These are phyloP conservation scores for Tromatobia lineatoria DNA, from an alignment of 2,888 invertebrate species.

Conservation along the genomic window DNA sequence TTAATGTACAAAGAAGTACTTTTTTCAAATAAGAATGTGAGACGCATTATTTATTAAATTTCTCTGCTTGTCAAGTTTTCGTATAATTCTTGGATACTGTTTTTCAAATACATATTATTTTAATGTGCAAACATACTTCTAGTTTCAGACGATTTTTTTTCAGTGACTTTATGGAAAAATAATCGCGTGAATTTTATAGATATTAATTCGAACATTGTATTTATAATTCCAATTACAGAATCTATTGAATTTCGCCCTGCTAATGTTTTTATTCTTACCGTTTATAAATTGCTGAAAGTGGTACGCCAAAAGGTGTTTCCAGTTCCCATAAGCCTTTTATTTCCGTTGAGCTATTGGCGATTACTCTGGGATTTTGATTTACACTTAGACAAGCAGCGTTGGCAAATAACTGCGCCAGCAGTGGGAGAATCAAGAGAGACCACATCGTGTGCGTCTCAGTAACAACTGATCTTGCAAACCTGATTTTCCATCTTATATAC, in stretches of 20 bases:
- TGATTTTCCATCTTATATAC: background rate
- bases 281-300: constrained; percentile 79
- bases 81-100: no score
- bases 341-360: constrained; percentile 67
- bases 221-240: no score
- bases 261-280: constrained; percentile 75
- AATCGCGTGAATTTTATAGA: no score
- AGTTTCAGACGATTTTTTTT: no score
- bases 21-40: no score
- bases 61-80: no score
- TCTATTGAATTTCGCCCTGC: background rate
- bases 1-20: no score
- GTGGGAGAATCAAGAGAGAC: constrained; percentile 23
- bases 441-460: background rate
- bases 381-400: constrained; percentile 8
- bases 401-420: constrained; percentile 43
- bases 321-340: constrained; percentile 77
- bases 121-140: no score
- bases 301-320: constrained; percentile 76
- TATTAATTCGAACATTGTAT: no score
- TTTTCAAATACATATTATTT: no score
- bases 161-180: no score
- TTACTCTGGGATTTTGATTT: constrained; percentile 8
- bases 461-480: background rate
- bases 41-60: no score